Evolutionary conservation across 2,797 vertebrate genomes (phyloP).

Genomic region (Enoplosus armatus): DNA sequence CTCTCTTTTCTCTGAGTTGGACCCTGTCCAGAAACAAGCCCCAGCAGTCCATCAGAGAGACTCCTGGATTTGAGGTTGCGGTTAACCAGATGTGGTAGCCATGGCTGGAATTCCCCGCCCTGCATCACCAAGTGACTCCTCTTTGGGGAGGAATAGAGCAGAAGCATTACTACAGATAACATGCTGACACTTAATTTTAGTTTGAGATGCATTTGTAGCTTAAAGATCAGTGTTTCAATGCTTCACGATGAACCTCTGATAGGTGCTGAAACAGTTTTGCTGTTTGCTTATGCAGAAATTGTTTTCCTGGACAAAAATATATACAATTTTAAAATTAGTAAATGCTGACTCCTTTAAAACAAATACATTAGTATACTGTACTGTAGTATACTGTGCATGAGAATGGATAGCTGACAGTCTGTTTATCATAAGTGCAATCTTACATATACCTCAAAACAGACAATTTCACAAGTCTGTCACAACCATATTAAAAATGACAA

Average conservation of each 20-base stretch:
- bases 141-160: not conserved
- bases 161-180: constrained; percentile 1
- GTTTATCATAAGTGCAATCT: constrained; percentile 46
- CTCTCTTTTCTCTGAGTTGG: constrained; percentile 29
- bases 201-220: not conserved
- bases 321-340: not conserved
- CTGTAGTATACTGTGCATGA: constrained; percentile 1
- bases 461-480: constrained; percentile 12
- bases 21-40: constrained; percentile 69
- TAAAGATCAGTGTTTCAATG: not conserved
- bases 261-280: not conserved
- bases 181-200: constrained; percentile 1
- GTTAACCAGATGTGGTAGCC: constrained; percentile 18
- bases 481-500: not conserved
- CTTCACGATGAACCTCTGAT: constrained; percentile 1
- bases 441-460: constrained; percentile 54
- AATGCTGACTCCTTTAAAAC: constrained; percentile 3
- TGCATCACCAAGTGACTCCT: constrained; percentile 2
- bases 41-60: not conserved
- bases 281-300: not conserved
- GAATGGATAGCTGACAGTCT: constrained; percentile 16
- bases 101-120: constrained; percentile 2
- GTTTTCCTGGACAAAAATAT: not conserved
- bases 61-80: constrained; percentile 6
- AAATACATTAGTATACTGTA: not conserved